A percentile compares a stretch with the other conserved stretches of the same genome.
Conservation (phyloP, 2,888 invertebrate species). For the Lacanobia wlatinum region DNA sequence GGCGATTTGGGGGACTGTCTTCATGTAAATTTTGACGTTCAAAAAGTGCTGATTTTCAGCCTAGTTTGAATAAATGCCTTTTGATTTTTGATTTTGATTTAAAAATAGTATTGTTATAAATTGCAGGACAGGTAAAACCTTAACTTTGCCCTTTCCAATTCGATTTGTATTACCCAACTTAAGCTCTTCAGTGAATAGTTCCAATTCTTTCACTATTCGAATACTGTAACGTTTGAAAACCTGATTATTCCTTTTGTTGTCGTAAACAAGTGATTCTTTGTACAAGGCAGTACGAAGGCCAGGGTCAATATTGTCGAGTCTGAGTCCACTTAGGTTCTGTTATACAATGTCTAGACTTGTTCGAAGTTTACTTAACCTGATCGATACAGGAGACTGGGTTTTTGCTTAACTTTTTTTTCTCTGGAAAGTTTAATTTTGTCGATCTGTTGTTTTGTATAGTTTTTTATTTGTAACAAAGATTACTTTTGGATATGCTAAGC, state of each 20-base stretch:
- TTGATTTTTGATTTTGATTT: too few relatives aligned
- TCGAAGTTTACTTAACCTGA: slow-evolving; percentile 16
- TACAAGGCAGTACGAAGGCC: slow-evolving; percentile 4
- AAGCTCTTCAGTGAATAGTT: neutral
- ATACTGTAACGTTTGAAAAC: neutral
- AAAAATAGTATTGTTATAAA: too few relatives aligned
- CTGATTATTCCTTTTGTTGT: slow-evolving; percentile 14
- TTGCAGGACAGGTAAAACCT: neutral
- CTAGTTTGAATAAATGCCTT: too few relatives aligned
- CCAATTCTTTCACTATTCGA: too few relatives aligned
- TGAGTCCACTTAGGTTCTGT: slow-evolving; percentile 4
- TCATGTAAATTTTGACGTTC: too few relatives aligned
- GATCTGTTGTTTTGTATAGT: too few relatives aligned
- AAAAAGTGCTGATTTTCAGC: too few relatives aligned
- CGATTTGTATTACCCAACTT: neutral
- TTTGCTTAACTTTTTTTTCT: neutral
- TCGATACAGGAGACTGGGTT: neutral
- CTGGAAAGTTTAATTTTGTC: too few relatives aligned
- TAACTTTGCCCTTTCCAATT: neutral
- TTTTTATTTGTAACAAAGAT: too few relatives aligned
- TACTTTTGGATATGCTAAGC: too few relatives aligned
- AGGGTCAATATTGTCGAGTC: slow-evolving; percentile 11
- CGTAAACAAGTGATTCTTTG: slow-evolving; percentile 7
- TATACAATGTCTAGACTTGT: slow-evolving; percentile 30
- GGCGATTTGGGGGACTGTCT: too few relatives aligned